A percentile compares a stretch with the other conserved stretches of the same genome.
phyloP scores from a whole-genome alignment of 2,888 invertebrate species.

The Rhamphomyia laevipes region DNA sequence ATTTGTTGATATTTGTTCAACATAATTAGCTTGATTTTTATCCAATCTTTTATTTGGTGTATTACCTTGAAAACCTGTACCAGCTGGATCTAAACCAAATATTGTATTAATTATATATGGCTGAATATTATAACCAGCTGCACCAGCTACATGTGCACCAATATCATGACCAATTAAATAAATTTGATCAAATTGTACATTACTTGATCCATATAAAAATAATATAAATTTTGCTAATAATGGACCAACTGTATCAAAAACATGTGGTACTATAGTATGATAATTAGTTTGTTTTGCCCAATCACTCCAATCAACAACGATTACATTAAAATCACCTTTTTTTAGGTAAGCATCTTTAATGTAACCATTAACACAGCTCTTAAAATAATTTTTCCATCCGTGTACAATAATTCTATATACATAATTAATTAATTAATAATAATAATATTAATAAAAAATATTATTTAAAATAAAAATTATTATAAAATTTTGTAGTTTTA shows the following conservation, averaged over 20 bases:
- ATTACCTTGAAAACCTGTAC: constrained; percentile 28
- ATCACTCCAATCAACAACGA: constrained; percentile 31
- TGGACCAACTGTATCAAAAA: constrained; percentile 23
- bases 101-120: constrained; percentile 30
- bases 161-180: constrained; percentile 37
- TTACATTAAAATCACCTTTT: constrained; percentile 24
- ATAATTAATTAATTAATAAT: too few species aligned
- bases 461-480: too few species aligned
- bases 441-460: too few species aligned
- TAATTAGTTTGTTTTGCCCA: constrained; percentile 21
- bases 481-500: too few species aligned
- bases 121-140: constrained; percentile 28
- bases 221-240: constrained; percentile 28
- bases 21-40: neutral
- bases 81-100: constrained; percentile 36
- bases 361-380: constrained; percentile 27
- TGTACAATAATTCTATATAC: constrained; percentile 27
- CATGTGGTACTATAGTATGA: constrained; percentile 24
- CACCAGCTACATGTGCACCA: constrained; percentile 37
- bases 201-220: constrained; percentile 23
- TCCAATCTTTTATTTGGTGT: constrained; percentile 24
- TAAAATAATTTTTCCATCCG: constrained; percentile 31
- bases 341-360: constrained; percentile 27
- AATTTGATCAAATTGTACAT: constrained; percentile 24
- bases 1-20: constrained; percentile 5